Base-by-base conservation (phyloP, 2,888 invertebrate species). In the Cerastis rubricosa region DNA sequence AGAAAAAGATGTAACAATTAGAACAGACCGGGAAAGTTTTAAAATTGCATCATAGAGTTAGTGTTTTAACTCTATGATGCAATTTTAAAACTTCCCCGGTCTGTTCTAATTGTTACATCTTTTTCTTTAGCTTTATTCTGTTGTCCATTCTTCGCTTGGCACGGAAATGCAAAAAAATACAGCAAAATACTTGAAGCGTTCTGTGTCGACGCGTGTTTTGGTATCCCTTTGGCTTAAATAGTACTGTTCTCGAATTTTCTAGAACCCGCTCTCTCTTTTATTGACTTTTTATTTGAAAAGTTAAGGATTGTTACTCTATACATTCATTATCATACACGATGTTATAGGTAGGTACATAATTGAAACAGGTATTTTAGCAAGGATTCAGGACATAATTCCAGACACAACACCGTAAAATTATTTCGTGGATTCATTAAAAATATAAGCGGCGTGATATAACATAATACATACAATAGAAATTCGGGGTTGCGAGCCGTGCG, bases 161-260 rank as follows among this genome's bases (percentile, higher is more conserved):
- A 59, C 68, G 22, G 40, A 59, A 75, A 76, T 72, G 71, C 49
- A 70, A 70, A 80, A 79, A 80, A 51, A 25, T 45, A 66, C 19
- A 69, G 64, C 19, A 35, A 69, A 80, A 78, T 72, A 40, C 57
- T 43, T 64, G 45, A 6, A 67, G 68, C 40, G 71, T 70, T 73
- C 57, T 17, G 49, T 71, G 63, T 35, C 67, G 67, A 78, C 83
- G 64, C 74, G 54, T 68, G 49, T 43, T 78, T 47, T 3, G 19
- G 22, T 25, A 40, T 81, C 22, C 59, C 40, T 68, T 78, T 74
- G 54, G 29, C 29, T 65, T 69, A 54, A 49, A 29, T n/a, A 51
- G 35, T 45, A 47, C 2, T 25, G 35, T 57, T 70, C 45, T 57
- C n/a, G 66, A 83, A 54, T 68, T 43, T n/a, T 65, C 12, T 25